Percentiles rank a stretch among this genome's conserved stretches.
Conservation (phyloP, 2,113 vertebrate species). For the Astur gentilis region DNA sequence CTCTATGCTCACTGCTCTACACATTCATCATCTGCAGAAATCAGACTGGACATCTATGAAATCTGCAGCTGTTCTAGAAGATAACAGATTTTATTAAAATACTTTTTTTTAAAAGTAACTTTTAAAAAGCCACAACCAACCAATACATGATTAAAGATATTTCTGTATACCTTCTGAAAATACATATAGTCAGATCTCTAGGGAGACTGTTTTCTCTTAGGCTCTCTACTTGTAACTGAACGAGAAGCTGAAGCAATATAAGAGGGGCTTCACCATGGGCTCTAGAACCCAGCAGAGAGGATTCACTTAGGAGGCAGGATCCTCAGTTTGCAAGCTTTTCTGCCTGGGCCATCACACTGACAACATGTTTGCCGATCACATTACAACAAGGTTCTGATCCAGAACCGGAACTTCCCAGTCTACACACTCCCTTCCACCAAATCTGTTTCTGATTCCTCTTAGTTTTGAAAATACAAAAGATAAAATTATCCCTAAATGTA, state of each 20-base stretch:
- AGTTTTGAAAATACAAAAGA: neutral
- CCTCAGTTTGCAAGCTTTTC: neutral
- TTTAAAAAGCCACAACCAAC: neutral
- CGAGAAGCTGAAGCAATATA: neutral
- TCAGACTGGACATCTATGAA: neutral
- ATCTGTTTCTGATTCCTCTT: neutral
- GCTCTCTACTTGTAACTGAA: neutral
- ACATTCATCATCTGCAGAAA: neutral
- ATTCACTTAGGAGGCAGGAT: neutral
- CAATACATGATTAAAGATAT: neutral
- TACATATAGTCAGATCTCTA: neutral
- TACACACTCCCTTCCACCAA: accelerated
- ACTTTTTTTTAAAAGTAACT: neutral
- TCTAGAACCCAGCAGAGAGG: neutral
- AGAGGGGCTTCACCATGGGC: neutral
- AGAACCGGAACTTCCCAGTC: neutral
- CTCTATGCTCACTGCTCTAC: neutral
- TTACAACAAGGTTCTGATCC: neutral
- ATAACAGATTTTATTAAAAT: neutral
- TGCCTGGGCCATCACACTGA: neutral
- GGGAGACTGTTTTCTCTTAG: neutral
- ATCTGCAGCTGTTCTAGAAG: neutral
- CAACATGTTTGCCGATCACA: neutral
- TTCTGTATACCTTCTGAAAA: neutral
- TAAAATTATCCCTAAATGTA: neutral